A percentile compares a stretch with the other conserved stretches of the same genome.
Evolutionary conservation across 2,888 invertebrate species (phyloP).

Genomic region (Petrophora chlorosata): DNA sequence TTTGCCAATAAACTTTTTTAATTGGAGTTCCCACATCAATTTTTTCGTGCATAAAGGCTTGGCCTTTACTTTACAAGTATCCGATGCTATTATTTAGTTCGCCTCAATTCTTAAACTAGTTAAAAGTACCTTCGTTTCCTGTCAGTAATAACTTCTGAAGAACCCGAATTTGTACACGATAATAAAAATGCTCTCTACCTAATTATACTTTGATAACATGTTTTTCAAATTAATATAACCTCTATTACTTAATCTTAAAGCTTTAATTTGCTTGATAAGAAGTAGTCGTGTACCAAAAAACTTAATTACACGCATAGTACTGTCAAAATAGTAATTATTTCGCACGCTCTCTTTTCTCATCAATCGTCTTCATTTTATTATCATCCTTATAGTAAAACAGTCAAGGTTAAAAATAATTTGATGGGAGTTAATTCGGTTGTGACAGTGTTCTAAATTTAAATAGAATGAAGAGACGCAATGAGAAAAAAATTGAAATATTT

Average conservation of each 20-base stretch:
- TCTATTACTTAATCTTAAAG: neutral
- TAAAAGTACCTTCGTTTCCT: neutral
- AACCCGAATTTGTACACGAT: constrained; percentile 2
- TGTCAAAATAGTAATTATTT: constrained; percentile 65
- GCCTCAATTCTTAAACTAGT: neutral
- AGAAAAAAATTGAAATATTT: no score
- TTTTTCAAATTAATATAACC: neutral
- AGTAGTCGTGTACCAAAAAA: constrained; percentile 1
- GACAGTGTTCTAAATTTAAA: constrained; percentile 41
- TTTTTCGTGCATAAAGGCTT: no score
- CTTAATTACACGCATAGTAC: constrained; percentile 51
- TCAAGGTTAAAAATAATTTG: constrained; percentile 30
- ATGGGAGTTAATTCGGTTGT: constrained; percentile 2
- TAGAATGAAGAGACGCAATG: constrained; percentile 1
- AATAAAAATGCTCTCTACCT: neutral
- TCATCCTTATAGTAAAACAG: neutral
- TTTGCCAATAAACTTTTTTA: no score
- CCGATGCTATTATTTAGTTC: no score
- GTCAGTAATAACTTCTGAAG: constrained; percentile 2
- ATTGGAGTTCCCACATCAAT: no score
- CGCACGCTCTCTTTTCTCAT: constrained; percentile 61
- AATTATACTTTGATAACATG: neutral
- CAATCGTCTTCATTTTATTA: neutral
- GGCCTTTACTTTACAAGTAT: no score
- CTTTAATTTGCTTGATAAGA: neutral